Conservation (phyloP, 2,113 vertebrate genomes). For the Ciconia maguari region DNA sequence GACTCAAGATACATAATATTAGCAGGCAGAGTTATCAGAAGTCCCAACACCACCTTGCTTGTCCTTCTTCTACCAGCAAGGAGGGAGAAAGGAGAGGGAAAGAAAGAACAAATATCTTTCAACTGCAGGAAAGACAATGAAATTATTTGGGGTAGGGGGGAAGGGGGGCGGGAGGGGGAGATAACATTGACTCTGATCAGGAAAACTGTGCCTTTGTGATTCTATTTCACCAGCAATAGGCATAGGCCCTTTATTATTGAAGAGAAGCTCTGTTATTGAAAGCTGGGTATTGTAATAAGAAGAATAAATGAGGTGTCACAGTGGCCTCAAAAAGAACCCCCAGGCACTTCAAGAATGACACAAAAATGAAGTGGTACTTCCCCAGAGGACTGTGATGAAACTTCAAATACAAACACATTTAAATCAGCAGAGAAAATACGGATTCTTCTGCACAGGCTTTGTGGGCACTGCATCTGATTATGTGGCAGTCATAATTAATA, state of each 20-base stretch:
- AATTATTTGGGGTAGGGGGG: background rate
- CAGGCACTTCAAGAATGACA: background rate
- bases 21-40: background rate
- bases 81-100: background rate
- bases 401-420: slow-evolving; percentile 4
- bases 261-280: background rate
- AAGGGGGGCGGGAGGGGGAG: background rate
- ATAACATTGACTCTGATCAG: background rate
- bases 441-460: background rate
- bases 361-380: background rate
- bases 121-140: background rate
- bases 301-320: background rate
- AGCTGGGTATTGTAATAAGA: background rate
- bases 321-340: background rate
- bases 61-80: background rate
- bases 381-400: background rate
- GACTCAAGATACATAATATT: background rate
- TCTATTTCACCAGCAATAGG: background rate
- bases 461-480: background rate
- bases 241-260: background rate
- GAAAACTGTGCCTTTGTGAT: background rate
- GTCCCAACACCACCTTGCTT: background rate
- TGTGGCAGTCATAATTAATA: background rate
- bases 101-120: background rate
- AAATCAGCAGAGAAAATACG: background rate